Conservation (phyloP, 1,140 invertebrate species). For the Wasmannia auropunctata region DNA sequence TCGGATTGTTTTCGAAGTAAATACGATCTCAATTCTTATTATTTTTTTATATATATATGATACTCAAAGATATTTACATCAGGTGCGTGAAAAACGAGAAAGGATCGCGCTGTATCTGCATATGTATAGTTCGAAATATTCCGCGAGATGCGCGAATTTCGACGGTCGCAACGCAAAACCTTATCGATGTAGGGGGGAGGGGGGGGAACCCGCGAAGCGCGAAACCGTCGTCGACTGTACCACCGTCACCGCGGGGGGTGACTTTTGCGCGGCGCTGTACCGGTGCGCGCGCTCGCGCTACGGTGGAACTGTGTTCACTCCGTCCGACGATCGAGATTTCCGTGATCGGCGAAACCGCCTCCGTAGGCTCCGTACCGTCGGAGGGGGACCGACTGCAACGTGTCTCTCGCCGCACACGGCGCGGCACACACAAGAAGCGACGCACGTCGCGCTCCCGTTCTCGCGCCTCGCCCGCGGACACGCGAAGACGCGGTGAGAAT, state of each 20-base stretch:
- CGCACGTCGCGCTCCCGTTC: neutral
- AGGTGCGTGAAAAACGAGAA: neutral
- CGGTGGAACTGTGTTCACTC: neutral
- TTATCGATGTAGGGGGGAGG: too few species aligned
- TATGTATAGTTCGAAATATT: neutral
- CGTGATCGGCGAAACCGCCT: neutral
- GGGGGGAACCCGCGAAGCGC: too few species aligned
- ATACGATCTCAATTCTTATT: neutral
- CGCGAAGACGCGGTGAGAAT: neutral
- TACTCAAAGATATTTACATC: neutral
- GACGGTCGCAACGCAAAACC: neutral
- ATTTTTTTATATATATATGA: neutral
- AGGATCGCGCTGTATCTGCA: neutral
- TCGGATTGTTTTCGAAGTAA: neutral
- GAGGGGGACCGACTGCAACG: neutral
- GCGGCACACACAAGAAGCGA: neutral
- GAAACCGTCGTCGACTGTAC: too few species aligned
- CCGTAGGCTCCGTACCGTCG: neutral
- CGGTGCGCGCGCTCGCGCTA: neutral
- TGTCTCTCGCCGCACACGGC: neutral
- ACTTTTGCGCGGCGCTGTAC: slow-evolving; percentile 56
- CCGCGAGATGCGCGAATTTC: neutral
- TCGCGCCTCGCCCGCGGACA: neutral
- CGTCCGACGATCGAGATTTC: neutral
- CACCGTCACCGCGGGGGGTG: neutral